phyloP scores from a whole-genome alignment of 2,797 vertebrate genomes.

The Steatocranus sp. region DNA sequence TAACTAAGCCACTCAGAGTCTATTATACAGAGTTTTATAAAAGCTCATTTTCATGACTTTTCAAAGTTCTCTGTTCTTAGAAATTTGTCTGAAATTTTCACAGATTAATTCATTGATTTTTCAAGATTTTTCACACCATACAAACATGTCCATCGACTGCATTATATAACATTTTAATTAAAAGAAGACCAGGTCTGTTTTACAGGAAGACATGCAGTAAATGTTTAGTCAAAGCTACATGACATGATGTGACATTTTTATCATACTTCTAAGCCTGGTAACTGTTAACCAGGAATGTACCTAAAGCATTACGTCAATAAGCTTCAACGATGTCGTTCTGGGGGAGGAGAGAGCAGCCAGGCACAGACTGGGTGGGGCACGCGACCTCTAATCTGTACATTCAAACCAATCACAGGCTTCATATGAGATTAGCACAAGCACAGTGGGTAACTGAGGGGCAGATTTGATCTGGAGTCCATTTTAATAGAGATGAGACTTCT shows the following conservation, averaged over 20 bases:
- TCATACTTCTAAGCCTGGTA: neutral
- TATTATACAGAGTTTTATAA: neutral
- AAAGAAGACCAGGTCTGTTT: neutral
- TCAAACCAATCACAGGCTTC: slow-evolving; percentile 27
- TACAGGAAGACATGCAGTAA: neutral
- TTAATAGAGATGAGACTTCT: slow-evolving; percentile 3
- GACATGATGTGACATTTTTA: neutral
- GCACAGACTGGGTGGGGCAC: neutral
- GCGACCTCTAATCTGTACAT: neutral
- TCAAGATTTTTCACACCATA: neutral
- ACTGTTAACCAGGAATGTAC: neutral
- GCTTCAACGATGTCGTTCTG: neutral
- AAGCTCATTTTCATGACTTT: neutral
- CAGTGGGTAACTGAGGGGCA: neutral
- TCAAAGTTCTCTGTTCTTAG: neutral
- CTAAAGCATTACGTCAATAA: neutral
- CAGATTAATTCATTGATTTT: neutral
- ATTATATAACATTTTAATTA: neutral
- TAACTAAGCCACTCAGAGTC: rapidly evolving
- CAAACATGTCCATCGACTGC: neutral
- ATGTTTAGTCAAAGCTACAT: neutral
- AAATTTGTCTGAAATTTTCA: neutral
- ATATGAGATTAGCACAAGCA: slow-evolving; percentile 13
- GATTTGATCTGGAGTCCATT: slow-evolving; percentile 1
- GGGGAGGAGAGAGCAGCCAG: neutral